These are phyloP conservation scores for Odontothrips loti DNA, from an alignment of 2,888 invertebrate species.

Conservation along the genomic window DNA sequence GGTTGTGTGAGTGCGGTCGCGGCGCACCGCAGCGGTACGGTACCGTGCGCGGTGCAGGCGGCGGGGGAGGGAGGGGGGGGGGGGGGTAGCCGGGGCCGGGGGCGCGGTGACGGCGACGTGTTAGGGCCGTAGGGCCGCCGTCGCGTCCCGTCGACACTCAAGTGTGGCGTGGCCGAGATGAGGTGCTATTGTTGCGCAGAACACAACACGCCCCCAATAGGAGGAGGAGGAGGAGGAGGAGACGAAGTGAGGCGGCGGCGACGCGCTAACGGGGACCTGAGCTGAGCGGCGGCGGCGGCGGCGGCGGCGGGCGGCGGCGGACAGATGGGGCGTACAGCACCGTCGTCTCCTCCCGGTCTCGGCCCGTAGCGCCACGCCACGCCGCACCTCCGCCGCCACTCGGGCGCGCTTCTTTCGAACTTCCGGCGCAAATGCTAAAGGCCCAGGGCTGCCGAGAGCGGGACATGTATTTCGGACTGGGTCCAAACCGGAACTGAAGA, in stretches of 20 bases:
- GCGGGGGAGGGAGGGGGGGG: too few species aligned
- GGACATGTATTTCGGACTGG: too few species aligned
- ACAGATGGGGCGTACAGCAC: not conserved
- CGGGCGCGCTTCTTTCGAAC: not conserved
- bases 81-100: too few species aligned
- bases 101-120: too few species aligned
- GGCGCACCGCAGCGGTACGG: not conserved
- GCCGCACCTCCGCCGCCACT: not conserved
- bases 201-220: not conserved
- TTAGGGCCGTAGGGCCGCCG: too few species aligned
- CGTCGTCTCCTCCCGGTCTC: not conserved
- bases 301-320: not conserved
- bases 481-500: too few species aligned
- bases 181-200: conserved; percentile 6
- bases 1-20: too few species aligned
- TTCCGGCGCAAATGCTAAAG: not conserved
- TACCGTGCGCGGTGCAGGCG: too few species aligned
- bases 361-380: not conserved
- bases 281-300: not conserved
- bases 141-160: not conserved
- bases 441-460: too few species aligned
- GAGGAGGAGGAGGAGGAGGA: not conserved
- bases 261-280: not conserved
- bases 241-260: not conserved
- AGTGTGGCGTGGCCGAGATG: conserved; percentile 3